These are phyloP conservation scores for Stomatorhinus ivindoensis DNA, from an alignment of 2,113 vertebrate genomes.

Conservation along the genomic window DNA sequence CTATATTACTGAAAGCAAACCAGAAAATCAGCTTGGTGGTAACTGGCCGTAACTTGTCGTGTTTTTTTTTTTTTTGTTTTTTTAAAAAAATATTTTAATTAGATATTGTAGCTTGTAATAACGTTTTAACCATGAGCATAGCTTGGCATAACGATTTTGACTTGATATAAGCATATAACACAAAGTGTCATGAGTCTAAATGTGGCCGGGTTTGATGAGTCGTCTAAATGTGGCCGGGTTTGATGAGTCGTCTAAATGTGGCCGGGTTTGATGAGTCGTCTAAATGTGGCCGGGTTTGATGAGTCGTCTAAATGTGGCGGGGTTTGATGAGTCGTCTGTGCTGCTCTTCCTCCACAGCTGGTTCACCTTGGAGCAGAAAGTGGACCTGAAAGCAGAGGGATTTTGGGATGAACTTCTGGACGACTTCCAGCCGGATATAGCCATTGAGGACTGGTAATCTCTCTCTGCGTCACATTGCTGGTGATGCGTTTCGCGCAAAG, in stretches of 20 bases:
- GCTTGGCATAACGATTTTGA: neutral
- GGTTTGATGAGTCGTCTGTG: no score
- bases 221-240: neutral
- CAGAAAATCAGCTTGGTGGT: neutral
- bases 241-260: neutral
- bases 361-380: conserved; percentile 70
- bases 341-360: conserved; percentile 55
- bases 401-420: conserved; percentile 76
- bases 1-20: neutral
- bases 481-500: neutral
- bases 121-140: neutral
- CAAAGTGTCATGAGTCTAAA: neutral
- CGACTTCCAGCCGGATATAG: conserved; percentile 66
- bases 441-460: conserved; percentile 73
- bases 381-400: conserved; percentile 72
- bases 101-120: neutral
- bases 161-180: neutral
- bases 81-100: neutral
- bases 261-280: no score
- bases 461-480: neutral
- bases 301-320: neutral
- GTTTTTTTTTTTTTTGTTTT: no score
- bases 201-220: no score
- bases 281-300: neutral
- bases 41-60: neutral